phyloP scores from a whole-genome alignment of 2,113 vertebrate species.

The Andinoacara biseriatus region DNA sequence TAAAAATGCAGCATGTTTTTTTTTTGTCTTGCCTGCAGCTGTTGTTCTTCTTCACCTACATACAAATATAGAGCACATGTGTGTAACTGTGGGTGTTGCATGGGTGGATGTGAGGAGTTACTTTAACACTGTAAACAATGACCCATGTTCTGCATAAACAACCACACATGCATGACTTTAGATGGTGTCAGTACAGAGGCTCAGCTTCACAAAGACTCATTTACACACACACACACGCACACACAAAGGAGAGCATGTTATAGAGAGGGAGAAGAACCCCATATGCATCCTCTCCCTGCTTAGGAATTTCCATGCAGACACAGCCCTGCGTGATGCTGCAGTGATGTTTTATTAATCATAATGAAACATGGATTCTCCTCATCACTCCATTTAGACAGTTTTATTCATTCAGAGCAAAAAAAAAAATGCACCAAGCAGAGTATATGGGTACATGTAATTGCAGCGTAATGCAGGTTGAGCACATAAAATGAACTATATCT shows the following conservation, averaged over 20 bases:
- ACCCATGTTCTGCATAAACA: slow-evolving; percentile 22
- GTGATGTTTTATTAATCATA: slow-evolving; percentile 65
- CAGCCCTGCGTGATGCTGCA: slow-evolving; percentile 52
- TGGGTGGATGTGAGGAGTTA: slow-evolving; percentile 31
- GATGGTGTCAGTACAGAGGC: not conserved
- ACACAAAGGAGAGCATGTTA: not conserved
- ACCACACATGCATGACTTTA: slow-evolving; percentile 12
- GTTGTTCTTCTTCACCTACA: slow-evolving; percentile 38
- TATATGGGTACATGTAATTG: not conserved
- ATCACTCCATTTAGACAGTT: slow-evolving; percentile 42
- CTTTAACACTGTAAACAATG: slow-evolving; percentile 33
- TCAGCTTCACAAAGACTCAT: slow-evolving; percentile 8
- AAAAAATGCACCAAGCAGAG: slow-evolving; percentile 7
- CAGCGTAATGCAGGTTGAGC: not conserved
- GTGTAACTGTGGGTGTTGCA: slow-evolving; percentile 24
- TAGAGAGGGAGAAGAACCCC: slow-evolving; percentile 22
- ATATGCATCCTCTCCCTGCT: slow-evolving; percentile 15
- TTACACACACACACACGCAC: slow-evolving; percentile 14
- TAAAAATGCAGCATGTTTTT: slow-evolving; percentile 20
- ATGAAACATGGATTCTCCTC: slow-evolving; percentile 57
- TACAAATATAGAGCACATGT: slow-evolving; percentile 63
- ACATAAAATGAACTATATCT: not conserved
- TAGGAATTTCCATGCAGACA: slow-evolving; percentile 61
- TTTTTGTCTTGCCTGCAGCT: slow-evolving; percentile 36
- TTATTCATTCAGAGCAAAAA: slow-evolving; percentile 3